phyloP scores from a whole-genome alignment of 2,113 vertebrate genomes.

The Ictalurus punctatus region DNA sequence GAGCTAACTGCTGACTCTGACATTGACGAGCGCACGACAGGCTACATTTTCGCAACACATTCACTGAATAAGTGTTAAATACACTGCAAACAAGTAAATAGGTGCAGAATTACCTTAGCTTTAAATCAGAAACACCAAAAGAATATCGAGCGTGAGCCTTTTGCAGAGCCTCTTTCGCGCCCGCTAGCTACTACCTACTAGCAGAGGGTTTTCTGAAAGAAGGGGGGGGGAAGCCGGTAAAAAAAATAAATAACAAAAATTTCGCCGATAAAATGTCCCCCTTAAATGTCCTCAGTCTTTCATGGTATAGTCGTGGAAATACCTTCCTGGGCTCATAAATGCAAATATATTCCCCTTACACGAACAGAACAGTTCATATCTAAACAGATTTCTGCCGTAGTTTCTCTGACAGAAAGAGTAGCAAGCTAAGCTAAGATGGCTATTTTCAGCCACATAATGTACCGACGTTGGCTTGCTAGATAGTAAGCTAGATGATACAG shows the following conservation, averaged over 20 bases:
- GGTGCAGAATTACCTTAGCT: slow-evolving; percentile 23
- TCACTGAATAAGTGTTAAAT: not conserved
- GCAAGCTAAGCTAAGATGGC: slow-evolving; percentile 41
- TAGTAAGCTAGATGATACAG: slow-evolving; percentile 50
- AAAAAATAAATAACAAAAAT: slow-evolving; percentile 30
- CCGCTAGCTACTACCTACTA: slow-evolving; percentile 53
- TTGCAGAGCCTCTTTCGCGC: slow-evolving; percentile 37
- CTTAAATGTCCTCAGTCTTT: slow-evolving; percentile 42
- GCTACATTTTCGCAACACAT: not conserved
- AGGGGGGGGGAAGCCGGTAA: slow-evolving; percentile 57
- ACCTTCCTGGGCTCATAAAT: slow-evolving; percentile 37
- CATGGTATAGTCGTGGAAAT: slow-evolving; percentile 40
- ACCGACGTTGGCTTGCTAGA: slow-evolving; percentile 45
- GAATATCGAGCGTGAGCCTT: slow-evolving; percentile 14
- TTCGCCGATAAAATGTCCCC: slow-evolving; percentile 45
- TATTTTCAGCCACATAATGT: slow-evolving; percentile 55
- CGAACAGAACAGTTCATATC: not conserved
- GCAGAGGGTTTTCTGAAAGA: slow-evolving; percentile 32
- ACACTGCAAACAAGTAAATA: not conserved
- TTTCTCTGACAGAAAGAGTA: slow-evolving; percentile 26
- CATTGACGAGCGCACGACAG: slow-evolving; percentile 5
- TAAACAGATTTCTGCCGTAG: slow-evolving; percentile 3
- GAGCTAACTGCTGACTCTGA: slow-evolving; percentile 17
- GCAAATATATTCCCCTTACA: slow-evolving; percentile 16
- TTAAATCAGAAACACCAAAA: slow-evolving; percentile 41